Evolutionary conservation across 2,888 invertebrate species (phyloP).

Genomic region (Eilema depressum): DNA sequence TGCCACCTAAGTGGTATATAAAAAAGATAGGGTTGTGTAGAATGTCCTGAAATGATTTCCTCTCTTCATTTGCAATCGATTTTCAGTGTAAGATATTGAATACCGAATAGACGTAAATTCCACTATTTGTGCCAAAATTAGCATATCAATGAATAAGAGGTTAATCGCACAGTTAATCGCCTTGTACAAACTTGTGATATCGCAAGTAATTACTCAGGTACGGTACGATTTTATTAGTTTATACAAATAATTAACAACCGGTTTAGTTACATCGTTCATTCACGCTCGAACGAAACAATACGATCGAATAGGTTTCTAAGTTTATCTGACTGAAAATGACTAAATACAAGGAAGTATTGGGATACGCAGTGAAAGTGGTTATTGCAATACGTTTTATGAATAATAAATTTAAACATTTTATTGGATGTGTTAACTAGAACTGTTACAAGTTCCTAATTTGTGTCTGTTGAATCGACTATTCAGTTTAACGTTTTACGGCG

Average conservation of each 20-base stretch:
- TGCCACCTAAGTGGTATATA: no score
- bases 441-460: no score
- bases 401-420: slow-evolving; percentile 16
- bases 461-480: no score
- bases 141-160: not conserved
- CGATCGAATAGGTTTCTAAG: slow-evolving; percentile 11
- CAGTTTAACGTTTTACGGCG: no score
- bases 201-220: slow-evolving; percentile 9
- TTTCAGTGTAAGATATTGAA: no score
- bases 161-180: not conserved
- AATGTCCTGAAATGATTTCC: no score
- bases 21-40: no score
- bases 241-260: slow-evolving; percentile 18
- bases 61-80: no score
- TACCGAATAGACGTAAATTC: not conserved
- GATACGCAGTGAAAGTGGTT: slow-evolving; percentile 39
- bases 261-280: slow-evolving; percentile 22
- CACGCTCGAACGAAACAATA: slow-evolving; percentile 14
- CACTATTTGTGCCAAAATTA: not conserved
- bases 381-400: slow-evolving; percentile 24
- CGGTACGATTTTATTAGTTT: slow-evolving; percentile 18
- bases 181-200: slow-evolving; percentile 33
- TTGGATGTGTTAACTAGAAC: not conserved
- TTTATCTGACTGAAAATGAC: slow-evolving; percentile 32
- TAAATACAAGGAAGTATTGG: slow-evolving; percentile 46